phyloP scores from a whole-genome alignment of 1,140 invertebrate species.

The Trichoplusia ni region DNA sequence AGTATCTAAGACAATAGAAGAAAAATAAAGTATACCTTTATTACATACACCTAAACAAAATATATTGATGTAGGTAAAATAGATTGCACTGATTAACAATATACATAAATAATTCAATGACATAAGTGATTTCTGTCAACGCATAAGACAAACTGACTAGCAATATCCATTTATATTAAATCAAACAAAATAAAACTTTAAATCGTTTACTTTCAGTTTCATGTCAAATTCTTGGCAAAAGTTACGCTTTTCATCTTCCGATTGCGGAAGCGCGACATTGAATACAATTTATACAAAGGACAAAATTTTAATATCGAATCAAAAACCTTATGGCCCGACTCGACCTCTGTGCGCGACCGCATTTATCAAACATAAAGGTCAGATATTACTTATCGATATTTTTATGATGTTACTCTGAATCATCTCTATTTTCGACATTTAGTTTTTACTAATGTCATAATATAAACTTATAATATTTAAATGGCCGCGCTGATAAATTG shows the following conservation, averaged over 20 bases:
- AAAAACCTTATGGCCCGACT: slow-evolving; percentile 18
- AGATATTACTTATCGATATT: slow-evolving; percentile 60
- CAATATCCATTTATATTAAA: no score
- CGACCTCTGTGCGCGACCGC: slow-evolving; percentile 56
- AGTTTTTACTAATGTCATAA: slow-evolving; percentile 31
- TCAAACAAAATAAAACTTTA: no score
- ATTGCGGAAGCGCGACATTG: not conserved
- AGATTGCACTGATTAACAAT: no score
- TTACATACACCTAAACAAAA: no score
- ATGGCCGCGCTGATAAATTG: slow-evolving; percentile 11
- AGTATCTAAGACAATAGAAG: no score
- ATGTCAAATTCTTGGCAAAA: no score
- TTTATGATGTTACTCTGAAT: slow-evolving; percentile 69
- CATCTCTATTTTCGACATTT: slow-evolving; percentile 53
- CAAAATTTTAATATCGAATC: not conserved
- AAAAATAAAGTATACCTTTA: no score
- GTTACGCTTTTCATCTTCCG: not conserved
- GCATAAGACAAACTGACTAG: no score
- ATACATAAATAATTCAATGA: no score
- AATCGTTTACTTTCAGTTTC: no score
- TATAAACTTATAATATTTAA: slow-evolving; percentile 13
- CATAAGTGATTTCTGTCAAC: no score
- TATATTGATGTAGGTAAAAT: no score
- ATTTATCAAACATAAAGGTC: slow-evolving; percentile 68
- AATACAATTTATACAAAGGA: not conserved